phyloP scores from a whole-genome alignment of 2,113 vertebrate genomes.

The Burhinus oedicnemus region DNA sequence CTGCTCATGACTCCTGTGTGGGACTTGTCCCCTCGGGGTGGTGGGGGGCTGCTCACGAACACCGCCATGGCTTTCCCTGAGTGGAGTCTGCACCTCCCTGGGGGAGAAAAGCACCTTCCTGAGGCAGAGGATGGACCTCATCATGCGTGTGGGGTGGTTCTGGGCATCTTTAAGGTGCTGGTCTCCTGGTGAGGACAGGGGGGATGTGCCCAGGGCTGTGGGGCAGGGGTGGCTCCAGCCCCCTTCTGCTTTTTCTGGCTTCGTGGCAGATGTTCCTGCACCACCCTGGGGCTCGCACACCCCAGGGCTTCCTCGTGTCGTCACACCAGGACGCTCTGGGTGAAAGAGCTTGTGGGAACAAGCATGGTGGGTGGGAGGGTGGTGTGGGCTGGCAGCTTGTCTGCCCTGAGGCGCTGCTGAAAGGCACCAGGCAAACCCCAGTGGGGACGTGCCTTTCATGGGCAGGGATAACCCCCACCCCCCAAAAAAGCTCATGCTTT shows the following conservation, averaged over 20 bases:
- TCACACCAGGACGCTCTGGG: background rate
- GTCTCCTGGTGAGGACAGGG: background rate
- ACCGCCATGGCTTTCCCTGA: fast-evolving
- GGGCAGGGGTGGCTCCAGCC: background rate
- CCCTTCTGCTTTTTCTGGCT: background rate
- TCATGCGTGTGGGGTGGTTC: background rate
- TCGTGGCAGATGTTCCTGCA: background rate
- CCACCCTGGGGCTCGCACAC: background rate
- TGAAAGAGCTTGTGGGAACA: background rate
- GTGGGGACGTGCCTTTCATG: fast-evolving
- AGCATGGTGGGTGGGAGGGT: fast-evolving
- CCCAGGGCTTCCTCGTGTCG: background rate
- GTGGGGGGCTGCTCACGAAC: background rate
- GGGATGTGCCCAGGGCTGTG: too few species aligned
- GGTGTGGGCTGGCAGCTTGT: background rate
- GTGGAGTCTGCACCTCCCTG: background rate
- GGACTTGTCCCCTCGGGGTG: fast-evolving
- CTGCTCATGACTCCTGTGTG: fast-evolving
- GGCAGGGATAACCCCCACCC: background rate
- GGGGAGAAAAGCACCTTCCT: background rate
- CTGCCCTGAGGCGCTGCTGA: background rate
- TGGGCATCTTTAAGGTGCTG: background rate
- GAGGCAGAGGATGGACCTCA: fast-evolving
- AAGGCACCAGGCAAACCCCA: background rate
- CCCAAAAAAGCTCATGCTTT: background rate